Base-by-base conservation (phyloP, 2,113 vertebrate species). In the Camelus bactrianus region DNA sequence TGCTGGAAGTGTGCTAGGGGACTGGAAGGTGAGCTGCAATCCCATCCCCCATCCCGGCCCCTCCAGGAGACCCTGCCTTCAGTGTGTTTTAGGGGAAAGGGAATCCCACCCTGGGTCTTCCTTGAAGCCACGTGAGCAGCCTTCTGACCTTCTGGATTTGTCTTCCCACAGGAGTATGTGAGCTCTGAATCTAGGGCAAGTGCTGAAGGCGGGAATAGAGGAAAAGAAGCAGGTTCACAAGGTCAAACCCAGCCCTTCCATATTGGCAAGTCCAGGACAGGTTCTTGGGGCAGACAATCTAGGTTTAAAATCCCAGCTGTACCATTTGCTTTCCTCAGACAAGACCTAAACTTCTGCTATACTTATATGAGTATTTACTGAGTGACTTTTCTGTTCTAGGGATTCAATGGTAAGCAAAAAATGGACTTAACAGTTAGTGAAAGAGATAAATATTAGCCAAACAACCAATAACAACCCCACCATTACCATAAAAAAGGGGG, bases 171-270 rank as follows among this genome's bases (percentile, higher is more conserved):
- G 58, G 19, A 64, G 14, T 69, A 67, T 88, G 46, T 89, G 77
- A 64, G 42, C 72, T 91, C 32, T n/a, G 56, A 89, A 96, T 79
- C 73, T 80, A 93, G 88, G 72, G 17, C 89, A 95, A 91, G 14
- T 32, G 35, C 62, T 90, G 22, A 93, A 92, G 65, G n/a, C 32
- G 95, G 75, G 30, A 94, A 54, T 11, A 1, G 52, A 69, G 22
- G 64, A 15, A 69, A 54, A 73, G 54, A 42, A 89, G 80, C 32
- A 80, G 8, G 46, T 67, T 73, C 64, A 20, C 56, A 69, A 91
- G n/a, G 20, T 85, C n/a, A 67, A 94, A 69, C 52, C 48, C 60
- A 85, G 94, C 9, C 48, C 26, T 85, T 81, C 28, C 32, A 84
- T 17, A 20, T 62, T 62, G 35, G 16, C 24, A 94, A 72, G n/a